Conservation (phyloP, 2,113 vertebrate species). For the Hoplias malabaricus region DNA sequence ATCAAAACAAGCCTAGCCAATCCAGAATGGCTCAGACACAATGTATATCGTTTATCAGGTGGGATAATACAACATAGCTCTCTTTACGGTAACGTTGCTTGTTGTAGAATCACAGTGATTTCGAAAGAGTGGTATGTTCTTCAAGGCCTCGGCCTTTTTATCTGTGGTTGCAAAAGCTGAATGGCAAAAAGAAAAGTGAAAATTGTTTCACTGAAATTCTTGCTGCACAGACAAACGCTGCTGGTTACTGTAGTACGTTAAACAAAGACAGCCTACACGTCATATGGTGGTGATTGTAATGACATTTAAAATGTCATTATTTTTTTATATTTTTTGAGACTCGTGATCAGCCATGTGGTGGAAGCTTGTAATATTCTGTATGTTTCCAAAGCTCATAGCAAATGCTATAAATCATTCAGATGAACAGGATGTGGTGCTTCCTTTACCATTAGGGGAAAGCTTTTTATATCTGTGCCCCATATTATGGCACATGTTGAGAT, state of each 20-base stretch:
- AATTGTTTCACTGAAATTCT: not conserved
- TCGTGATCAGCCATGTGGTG: too few species aligned
- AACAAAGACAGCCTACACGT: too few species aligned
- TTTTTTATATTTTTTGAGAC: not conserved
- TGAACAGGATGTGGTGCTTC: not conserved
- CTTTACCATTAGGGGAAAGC: not conserved
- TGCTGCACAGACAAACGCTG: not conserved
- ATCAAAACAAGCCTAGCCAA: slow-evolving; percentile 27
- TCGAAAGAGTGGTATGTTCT: not conserved
- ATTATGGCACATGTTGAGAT: not conserved
- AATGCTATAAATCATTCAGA: not conserved
- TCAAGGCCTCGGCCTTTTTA: not conserved
- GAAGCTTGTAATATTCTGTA: not conserved
- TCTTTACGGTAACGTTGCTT: not conserved
- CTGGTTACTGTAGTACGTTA: not conserved
- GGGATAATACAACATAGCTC: not conserved
- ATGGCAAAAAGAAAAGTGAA: not conserved
- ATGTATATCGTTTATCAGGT: not conserved
- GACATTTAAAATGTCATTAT: too few species aligned
- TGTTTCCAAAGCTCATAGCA: not conserved
- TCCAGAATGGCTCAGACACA: slow-evolving; percentile 26
- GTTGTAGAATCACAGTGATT: not conserved
- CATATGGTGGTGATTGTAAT: too few species aligned
- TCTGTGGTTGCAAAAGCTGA: not conserved
- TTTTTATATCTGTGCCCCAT: not conserved